Conservation (phyloP, 2,888 invertebrate species). For the Selenia dentaria region DNA sequence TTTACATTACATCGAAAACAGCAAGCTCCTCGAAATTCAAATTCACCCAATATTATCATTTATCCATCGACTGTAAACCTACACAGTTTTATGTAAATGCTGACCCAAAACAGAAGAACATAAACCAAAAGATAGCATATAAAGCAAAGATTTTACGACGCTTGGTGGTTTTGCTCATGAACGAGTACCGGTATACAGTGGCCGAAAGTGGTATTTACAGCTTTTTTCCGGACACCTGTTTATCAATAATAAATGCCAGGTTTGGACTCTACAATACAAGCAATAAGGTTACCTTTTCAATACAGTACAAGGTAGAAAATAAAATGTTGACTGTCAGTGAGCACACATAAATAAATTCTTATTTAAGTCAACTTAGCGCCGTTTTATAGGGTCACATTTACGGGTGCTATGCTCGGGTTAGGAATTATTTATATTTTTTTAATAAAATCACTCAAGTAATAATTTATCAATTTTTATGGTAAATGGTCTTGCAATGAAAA, state of each 20-base stretch:
- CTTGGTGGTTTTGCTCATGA: constrained; percentile 9
- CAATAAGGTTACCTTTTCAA: constrained; percentile 10
- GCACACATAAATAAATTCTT: constrained; percentile 30
- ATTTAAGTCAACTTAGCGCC: constrained; percentile 32
- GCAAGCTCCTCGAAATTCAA: neutral
- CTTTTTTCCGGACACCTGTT: constrained; percentile 33
- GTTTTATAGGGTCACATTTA: constrained; percentile 32
- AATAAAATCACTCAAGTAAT: no score
- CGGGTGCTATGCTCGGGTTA: constrained; percentile 24
- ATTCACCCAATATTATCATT: constrained; percentile 14
- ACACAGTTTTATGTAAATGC: constrained; percentile 31
- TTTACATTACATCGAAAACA: no score
- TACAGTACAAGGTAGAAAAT: constrained; percentile 11
- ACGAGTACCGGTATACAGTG: constrained; percentile 24
- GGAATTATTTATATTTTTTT: constrained; percentile 18
- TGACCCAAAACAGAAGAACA: constrained; percentile 30
- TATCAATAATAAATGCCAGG: neutral
- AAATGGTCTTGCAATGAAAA: no score
- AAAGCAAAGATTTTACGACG: neutral
- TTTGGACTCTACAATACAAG: neutral
- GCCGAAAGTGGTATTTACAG: constrained; percentile 31
- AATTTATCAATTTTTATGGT: no score
- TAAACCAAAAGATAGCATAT: constrained; percentile 33
- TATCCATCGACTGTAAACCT: constrained; percentile 17
- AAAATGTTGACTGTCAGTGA: constrained; percentile 30